Evolutionary conservation across 2,888 invertebrate species (phyloP).

Genomic region (Dasypogon diadema): DNA sequence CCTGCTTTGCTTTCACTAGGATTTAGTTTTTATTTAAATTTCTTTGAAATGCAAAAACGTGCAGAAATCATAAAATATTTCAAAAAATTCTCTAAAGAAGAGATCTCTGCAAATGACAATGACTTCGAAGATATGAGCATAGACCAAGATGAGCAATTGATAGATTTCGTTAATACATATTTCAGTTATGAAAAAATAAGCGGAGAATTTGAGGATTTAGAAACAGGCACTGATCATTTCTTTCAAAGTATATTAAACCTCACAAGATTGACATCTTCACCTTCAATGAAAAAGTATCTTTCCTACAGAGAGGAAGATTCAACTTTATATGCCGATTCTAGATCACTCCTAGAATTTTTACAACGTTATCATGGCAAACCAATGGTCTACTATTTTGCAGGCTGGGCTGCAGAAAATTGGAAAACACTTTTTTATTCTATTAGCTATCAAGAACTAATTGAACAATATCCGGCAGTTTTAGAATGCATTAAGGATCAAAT

Average conservation of each 20-base stretch:
- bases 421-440: no score
- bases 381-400: background rate
- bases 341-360: background rate
- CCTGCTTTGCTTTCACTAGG: constrained; percentile 7
- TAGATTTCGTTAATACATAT: background rate
- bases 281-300: background rate
- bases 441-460: no score
- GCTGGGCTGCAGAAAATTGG: background rate
- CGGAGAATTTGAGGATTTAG: background rate
- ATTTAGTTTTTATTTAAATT: background rate
- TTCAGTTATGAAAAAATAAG: background rate
- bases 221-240: background rate
- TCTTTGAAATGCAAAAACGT: background rate
- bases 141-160: background rate
- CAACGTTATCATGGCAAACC: background rate
- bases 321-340: background rate
- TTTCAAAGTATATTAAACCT: background rate
- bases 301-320: background rate
- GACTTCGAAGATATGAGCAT: background rate
- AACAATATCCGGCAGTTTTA: no score
- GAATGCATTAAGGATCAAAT: no score
- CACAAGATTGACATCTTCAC: background rate
- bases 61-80: background rate
- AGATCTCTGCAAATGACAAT: background rate
- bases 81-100: background rate